Evolutionary conservation across 1,140 invertebrate genomes (phyloP).

Genomic region (Saxidomus purpurata): DNA sequence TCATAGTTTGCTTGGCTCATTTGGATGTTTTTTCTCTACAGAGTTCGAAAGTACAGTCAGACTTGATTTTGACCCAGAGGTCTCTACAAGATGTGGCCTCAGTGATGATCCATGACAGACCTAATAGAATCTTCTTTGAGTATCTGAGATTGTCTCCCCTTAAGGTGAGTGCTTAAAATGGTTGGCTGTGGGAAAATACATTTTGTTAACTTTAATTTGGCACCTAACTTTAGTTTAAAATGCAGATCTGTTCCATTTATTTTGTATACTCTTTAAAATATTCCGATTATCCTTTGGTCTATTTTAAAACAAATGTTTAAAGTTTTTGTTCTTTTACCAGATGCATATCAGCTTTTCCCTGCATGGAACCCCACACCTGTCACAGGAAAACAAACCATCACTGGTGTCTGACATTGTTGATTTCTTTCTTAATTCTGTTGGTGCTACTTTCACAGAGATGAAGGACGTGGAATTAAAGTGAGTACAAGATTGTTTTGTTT

Average conservation of each 20-base stretch:
- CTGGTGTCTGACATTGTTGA: slow-evolving; percentile 87
- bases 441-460: slow-evolving; percentile 89
- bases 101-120: slow-evolving; percentile 76
- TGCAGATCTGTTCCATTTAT: no score
- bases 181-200: neutral
- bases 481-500: slow-evolving; percentile 46
- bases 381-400: slow-evolving; percentile 80
- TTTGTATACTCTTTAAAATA: no score
- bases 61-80: slow-evolving; percentile 89
- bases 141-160: slow-evolving; percentile 91
- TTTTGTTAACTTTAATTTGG: no score
- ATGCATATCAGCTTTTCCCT: slow-evolving; percentile 90
- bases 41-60: slow-evolving; percentile 86
- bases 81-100: slow-evolving; percentile 86
- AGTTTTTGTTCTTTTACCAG: no score
- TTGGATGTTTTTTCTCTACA: no score
- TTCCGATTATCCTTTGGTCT: no score
- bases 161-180: slow-evolving; percentile 86
- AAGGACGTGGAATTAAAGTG: slow-evolving; percentile 90
- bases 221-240: no score
- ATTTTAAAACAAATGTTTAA: no score
- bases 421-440: slow-evolving; percentile 89
- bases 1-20: no score
- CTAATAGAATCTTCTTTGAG: slow-evolving; percentile 88
- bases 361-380: slow-evolving; percentile 87